Evolutionary conservation across 2,113 vertebrate genomes (phyloP).

Genomic region (Leucopternis melanops): DNA sequence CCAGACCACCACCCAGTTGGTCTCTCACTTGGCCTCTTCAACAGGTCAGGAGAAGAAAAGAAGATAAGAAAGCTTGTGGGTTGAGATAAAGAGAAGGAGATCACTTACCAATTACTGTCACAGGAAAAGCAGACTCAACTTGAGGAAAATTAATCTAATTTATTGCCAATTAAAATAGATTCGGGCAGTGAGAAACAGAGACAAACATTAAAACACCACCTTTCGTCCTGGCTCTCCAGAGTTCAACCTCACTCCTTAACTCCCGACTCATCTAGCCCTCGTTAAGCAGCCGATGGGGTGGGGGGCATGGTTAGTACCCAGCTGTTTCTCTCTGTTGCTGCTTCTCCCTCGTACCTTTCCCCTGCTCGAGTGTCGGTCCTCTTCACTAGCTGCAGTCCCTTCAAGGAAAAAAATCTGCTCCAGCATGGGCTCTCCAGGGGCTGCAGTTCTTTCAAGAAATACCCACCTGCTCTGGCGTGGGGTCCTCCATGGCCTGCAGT

Average conservation of each 20-base stretch:
- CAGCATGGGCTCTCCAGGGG: neutral
- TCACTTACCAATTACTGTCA: neutral
- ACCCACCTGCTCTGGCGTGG: neutral
- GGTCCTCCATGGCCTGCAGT: neutral
- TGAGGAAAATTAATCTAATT: neutral
- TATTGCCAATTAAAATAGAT: neutral
- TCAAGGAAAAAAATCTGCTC: neutral
- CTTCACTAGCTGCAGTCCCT: neutral
- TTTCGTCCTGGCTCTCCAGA: neutral
- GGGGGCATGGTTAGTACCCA: too few species aligned
- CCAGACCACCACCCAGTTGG: neutral
- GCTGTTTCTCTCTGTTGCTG: neutral
- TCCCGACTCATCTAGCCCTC: fast-evolving
- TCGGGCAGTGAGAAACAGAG: neutral
- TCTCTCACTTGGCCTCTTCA: neutral
- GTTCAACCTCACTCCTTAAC: neutral
- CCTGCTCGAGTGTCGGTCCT: neutral
- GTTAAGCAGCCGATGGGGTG: fast-evolving
- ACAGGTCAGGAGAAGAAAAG: neutral
- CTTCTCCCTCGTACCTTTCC: neutral
- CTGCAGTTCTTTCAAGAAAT: neutral
- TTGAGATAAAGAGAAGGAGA: neutral
- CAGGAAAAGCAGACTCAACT: neutral
- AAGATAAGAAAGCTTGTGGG: neutral
- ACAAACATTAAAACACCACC: neutral